Conservation (phyloP, 2,797 vertebrate species). For the Cottoperca gobio region DNA sequence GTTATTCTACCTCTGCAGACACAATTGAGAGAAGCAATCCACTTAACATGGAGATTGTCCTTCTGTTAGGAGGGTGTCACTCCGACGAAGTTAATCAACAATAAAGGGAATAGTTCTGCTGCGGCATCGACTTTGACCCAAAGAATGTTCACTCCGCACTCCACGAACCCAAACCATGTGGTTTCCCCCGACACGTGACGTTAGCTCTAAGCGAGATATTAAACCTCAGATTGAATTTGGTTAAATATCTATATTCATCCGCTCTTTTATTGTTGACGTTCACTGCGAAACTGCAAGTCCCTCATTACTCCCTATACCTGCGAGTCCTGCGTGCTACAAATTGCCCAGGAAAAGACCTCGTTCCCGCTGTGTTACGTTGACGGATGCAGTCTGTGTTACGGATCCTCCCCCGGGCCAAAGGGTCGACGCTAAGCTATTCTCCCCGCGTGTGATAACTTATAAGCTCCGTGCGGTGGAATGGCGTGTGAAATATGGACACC, state of each 20-base stretch:
- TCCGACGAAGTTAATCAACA: conserved; percentile 62
- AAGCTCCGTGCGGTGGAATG: conserved; percentile 58
- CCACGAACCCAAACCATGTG: conserved; percentile 46
- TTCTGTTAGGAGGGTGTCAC: conserved; percentile 64
- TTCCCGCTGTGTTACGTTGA: conserved; percentile 40
- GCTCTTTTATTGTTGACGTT: conserved; percentile 46
- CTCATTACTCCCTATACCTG: conserved; percentile 33
- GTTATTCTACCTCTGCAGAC: conserved; percentile 50
- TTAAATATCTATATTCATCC: conserved; percentile 52
- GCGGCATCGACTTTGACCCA: conserved; percentile 39
- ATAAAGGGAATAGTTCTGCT: conserved; percentile 56
- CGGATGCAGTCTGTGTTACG: conserved; percentile 46
- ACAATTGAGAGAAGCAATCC: conserved; percentile 64
- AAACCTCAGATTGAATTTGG: conserved; percentile 36
- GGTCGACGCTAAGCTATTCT: conserved; percentile 56
- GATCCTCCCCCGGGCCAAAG: conserved; percentile 29
- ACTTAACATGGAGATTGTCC: conserved; percentile 83
- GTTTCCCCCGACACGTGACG: conserved; percentile 48
- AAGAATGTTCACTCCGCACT: conserved; percentile 26
- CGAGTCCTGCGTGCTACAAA: conserved; percentile 38
- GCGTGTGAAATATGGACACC: conserved; percentile 77
- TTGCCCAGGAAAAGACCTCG: conserved; percentile 45
- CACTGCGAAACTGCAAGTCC: conserved; percentile 15
- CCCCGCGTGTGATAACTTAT: conserved; percentile 59
- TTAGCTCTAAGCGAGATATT: conserved; percentile 50